Conservation (phyloP, 2,113 vertebrate species). For the Mixornis gularis region DNA sequence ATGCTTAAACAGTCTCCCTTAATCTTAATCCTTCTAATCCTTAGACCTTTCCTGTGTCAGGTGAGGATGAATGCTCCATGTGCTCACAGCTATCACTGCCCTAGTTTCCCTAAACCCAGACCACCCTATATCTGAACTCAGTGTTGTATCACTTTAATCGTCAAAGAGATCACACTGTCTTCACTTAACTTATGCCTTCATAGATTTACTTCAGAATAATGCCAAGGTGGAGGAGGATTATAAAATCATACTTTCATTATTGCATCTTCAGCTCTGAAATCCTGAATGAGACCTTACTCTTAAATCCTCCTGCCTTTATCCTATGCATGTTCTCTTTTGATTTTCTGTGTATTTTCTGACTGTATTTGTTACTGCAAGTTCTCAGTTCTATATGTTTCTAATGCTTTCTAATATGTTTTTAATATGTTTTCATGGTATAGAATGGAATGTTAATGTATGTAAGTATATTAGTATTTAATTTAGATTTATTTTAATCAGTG, state of each 20-base stretch:
- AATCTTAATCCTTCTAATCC: conserved; percentile 38
- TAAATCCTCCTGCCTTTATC: neutral
- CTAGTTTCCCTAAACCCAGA: neutral
- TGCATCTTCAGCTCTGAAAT: neutral
- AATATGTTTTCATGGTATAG: neutral
- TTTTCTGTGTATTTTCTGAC: neutral
- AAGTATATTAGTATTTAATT: neutral
- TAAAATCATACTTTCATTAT: neutral
- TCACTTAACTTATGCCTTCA: neutral
- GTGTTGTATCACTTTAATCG: neutral
- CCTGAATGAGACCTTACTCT: neutral
- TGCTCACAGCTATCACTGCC: neutral
- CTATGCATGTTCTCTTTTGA: neutral
- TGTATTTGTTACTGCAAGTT: neutral
- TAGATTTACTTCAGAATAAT: neutral
- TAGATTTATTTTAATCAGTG: neutral
- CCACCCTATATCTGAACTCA: neutral
- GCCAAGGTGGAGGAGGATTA: neutral
- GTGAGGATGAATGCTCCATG: neutral
- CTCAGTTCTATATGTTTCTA: neutral
- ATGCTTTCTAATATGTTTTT: neutral
- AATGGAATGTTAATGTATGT: neutral
- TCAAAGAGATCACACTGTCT: neutral
- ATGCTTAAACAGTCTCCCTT: neutral
- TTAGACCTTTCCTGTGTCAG: neutral